A percentile compares a stretch with the other conserved stretches of the same genome.
Conservation (phyloP, 2,797 vertebrate species). For the Mycteria americana region DNA sequence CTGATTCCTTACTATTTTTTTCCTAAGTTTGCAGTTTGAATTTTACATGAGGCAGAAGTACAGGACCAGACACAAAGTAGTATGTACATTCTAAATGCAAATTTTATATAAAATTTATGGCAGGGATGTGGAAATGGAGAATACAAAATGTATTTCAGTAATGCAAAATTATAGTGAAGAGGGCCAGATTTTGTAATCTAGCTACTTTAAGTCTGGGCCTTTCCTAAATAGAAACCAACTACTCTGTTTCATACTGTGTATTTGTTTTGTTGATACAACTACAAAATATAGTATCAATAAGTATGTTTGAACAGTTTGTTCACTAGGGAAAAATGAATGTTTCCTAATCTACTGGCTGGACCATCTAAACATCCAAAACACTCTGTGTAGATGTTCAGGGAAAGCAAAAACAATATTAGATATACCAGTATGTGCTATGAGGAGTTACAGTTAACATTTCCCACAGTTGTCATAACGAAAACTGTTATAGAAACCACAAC, state of each 20-base stretch:
- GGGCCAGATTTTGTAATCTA: background rate
- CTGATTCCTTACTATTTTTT: background rate
- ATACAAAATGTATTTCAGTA: background rate
- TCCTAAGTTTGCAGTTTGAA: background rate
- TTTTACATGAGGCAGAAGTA: constrained; percentile 23
- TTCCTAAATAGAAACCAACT: background rate
- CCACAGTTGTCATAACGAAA: background rate
- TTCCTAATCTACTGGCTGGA: background rate
- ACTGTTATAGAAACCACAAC: constrained; percentile 58
- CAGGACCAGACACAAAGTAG: background rate
- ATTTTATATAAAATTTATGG: constrained; percentile 12
- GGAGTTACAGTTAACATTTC: background rate
- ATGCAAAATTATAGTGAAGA: background rate
- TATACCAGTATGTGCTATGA: background rate
- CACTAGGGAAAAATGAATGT: background rate
- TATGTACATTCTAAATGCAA: constrained; percentile 9
- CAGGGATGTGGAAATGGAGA: background rate
- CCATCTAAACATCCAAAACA: background rate
- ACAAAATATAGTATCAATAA: background rate
- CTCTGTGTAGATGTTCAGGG: background rate
- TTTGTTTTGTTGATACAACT: background rate
- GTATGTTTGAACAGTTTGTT: background rate
- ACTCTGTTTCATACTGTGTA: background rate
- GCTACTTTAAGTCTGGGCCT: background rate
- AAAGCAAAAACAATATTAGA: background rate